Base-by-base conservation (phyloP, 2,888 invertebrate species). In the Ectobius pallidus region DNA sequence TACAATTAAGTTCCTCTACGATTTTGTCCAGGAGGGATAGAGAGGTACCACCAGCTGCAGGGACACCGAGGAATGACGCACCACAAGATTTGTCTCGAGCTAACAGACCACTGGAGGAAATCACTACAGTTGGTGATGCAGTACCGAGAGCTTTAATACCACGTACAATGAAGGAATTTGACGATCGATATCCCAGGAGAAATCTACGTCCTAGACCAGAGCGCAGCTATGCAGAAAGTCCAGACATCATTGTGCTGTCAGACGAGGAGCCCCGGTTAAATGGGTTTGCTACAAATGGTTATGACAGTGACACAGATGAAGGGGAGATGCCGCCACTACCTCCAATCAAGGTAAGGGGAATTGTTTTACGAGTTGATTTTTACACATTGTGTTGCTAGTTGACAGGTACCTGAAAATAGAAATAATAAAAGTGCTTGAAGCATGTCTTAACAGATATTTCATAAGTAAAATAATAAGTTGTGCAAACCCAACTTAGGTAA, bases 161-260 rank as follows among this genome's bases (percentile, higher is more conserved):
- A 6, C 71, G 76, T 3, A 75, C 72, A 22, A 75, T 76, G 32
- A 83, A 82, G 75, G 80, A 81, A 18, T 81, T 82, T n/a, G 83
- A 83, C 42, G 83, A 84, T 69, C 79, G 81, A 70, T 80, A 83
- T 75, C 80, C 84, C 1, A 80, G 94, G 76, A 86, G 95, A 73
- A 93, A 94, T 79, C 84, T 95, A 74, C 88, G 95, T 76, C 95
- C 95, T 4, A 88, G 95, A 72, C 92, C 92, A 4, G 95, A 94
- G 80, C 90, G 94, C 79, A 94, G 93, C 79, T 95, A 95, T 82
- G 94, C 93, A 0, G 95, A 95, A 82, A 91, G 91, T 80, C 94
- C 92, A 0, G 95, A 92, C 80, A 79, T 85, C 77, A 81, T 83
- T 30, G 79, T 84, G 46, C 79, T 83, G 34, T 82, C 82, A 42